Conservation (phyloP, 1,140 invertebrate species). For the Eurytemora carolleeae region DNA sequence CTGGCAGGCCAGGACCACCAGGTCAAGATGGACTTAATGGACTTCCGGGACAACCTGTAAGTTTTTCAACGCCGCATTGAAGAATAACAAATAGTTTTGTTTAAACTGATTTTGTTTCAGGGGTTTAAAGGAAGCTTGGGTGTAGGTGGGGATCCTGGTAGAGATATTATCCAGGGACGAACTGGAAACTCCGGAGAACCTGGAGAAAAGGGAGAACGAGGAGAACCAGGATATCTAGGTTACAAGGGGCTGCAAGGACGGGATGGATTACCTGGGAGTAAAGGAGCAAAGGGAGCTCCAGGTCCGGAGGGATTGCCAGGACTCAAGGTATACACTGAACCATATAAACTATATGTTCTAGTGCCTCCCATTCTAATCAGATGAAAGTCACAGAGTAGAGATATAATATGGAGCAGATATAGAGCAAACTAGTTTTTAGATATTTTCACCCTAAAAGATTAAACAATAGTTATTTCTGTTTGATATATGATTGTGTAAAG, state of each 20-base stretch:
- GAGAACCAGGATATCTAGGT: slow-evolving; percentile 20
- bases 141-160: slow-evolving; percentile 22
- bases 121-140: slow-evolving; percentile 22
- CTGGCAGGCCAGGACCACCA: not conserved
- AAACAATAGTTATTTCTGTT: too few relatives aligned
- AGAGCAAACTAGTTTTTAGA: too few relatives aligned
- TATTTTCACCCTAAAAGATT: too few relatives aligned
- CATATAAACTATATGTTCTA: too few relatives aligned
- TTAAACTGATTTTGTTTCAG: slow-evolving; percentile 15
- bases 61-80: not conserved
- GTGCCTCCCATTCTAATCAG: too few relatives aligned
- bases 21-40: not conserved
- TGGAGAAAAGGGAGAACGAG: slow-evolving; percentile 22
- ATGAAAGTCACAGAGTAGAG: too few relatives aligned
- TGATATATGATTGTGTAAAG: too few relatives aligned
- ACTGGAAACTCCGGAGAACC: slow-evolving; percentile 22
- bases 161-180: slow-evolving; percentile 20
- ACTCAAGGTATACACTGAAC: slow-evolving; percentile 16
- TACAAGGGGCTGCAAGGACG: slow-evolving; percentile 16
- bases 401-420: too few relatives aligned
- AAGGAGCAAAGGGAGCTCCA: slow-evolving; percentile 22
- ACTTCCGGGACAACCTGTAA: not conserved
- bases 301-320: slow-evolving; percentile 21
- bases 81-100: too few relatives aligned
- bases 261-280: slow-evolving; percentile 11